phyloP scores from a whole-genome alignment of 2,797 vertebrate genomes.

The Poecilia wingei region DNA sequence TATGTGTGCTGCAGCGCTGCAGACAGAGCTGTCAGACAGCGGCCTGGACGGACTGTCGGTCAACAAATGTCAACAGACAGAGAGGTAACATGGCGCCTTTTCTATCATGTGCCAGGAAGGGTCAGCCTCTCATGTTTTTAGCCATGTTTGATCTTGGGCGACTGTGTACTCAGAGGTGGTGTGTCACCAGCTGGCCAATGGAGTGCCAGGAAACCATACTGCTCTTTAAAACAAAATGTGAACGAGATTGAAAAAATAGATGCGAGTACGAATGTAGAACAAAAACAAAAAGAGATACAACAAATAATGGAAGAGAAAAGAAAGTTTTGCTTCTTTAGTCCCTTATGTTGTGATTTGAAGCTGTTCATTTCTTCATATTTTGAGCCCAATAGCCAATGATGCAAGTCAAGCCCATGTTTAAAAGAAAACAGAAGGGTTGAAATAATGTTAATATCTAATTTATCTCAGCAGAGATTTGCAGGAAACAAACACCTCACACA shows the following conservation, averaged over 20 bases:
- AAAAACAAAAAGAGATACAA: not conserved
- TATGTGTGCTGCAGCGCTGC: not conserved
- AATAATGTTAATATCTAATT: not conserved
- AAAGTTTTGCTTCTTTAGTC: not conserved
- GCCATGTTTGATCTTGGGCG: constrained; percentile 53
- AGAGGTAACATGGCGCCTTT: constrained; percentile 30
- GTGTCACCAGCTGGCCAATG: constrained; percentile 65
- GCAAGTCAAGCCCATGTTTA: not conserved
- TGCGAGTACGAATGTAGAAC: not conserved
- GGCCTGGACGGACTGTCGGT: constrained; percentile 2
- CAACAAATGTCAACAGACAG: constrained; percentile 57
- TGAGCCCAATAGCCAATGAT: not conserved
- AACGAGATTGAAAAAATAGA: not conserved
- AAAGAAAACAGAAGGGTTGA: not conserved
- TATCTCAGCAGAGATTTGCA: not conserved
- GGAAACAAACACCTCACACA: not conserved
- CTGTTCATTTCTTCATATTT: not conserved
- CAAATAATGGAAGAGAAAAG: not conserved
- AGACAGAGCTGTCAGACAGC: not conserved
- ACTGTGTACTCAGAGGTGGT: constrained; percentile 54
- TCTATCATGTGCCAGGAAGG: constrained; percentile 31
- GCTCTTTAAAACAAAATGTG: constrained; percentile 27
- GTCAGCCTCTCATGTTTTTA: constrained; percentile 39
- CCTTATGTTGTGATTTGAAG: not conserved
- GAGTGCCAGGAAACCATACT: constrained; percentile 45